phyloP scores from a whole-genome alignment of 2,888 invertebrate genomes.

The Limenitis camilla region DNA sequence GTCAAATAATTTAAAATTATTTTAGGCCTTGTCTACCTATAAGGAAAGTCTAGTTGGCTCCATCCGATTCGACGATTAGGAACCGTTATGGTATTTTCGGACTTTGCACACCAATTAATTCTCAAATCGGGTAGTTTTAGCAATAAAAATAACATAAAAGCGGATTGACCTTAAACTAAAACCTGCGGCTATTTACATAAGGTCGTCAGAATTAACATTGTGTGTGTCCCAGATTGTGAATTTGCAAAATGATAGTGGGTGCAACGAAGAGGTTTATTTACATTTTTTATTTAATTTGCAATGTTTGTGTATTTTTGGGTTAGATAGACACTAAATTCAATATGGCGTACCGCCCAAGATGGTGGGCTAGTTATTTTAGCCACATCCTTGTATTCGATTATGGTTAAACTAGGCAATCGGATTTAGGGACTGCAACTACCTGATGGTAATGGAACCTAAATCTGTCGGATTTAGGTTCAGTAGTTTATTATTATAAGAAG shows the following conservation, averaged over 20 bases:
- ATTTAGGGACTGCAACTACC: too few species aligned
- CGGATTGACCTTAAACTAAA: conserved; percentile 60
- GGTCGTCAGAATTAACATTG: conserved; percentile 64
- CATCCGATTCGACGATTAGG: conserved; percentile 13
- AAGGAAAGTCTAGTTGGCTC: conserved; percentile 16
- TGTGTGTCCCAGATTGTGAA: conserved; percentile 59
- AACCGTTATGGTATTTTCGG: conserved; percentile 29
- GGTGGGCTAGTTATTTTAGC: too few species aligned
- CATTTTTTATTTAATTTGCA: too few species aligned
- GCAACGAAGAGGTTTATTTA: conserved; percentile 33
- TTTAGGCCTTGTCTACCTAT: conserved; percentile 19
- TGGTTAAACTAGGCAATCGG: too few species aligned
- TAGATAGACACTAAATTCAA: too few species aligned
- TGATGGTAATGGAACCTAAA: too few species aligned
- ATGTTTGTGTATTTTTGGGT: too few species aligned
- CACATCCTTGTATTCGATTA: too few species aligned
- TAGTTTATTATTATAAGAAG: too few species aligned
- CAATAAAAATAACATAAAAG: conserved; percentile 44
- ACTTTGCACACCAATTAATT: conserved; percentile 41
- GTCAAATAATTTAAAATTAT: conserved; percentile 13
- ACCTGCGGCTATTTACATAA: conserved; percentile 54
- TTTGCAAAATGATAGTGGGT: conserved; percentile 51
- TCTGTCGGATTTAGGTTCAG: too few species aligned
- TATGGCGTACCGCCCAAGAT: too few species aligned
- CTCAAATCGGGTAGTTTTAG: conserved; percentile 42